A percentile compares a stretch with the other conserved stretches of the same genome.
Evolutionary conservation across 2,113 vertebrate species (phyloP).

Genomic region (Callocephalon fimbriatum): DNA sequence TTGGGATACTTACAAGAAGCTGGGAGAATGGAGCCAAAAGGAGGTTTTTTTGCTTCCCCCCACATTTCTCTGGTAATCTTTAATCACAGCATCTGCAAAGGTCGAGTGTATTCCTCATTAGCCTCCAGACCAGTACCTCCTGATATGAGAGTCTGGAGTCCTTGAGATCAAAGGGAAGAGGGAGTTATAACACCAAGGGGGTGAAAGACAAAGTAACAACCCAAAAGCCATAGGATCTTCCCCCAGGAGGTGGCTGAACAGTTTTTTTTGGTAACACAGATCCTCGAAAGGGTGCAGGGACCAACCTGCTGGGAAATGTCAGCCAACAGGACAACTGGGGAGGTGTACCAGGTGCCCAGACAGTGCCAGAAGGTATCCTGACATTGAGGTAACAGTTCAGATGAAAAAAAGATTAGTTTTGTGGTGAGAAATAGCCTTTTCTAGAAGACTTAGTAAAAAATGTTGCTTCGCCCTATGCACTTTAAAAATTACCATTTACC

Average conservation of each 20-base stretch:
- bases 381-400: not conserved
- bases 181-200: not conserved
- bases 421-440: not conserved
- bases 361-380: not conserved
- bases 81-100: constrained; percentile 5
- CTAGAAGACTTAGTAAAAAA: not conserved
- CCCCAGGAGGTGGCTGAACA: not conserved
- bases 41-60: not conserved
- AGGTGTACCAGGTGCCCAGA: not conserved
- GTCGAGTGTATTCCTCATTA: constrained; percentile 35
- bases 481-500: not conserved
- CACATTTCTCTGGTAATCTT: not conserved
- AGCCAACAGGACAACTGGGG: not conserved
- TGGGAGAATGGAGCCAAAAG: not conserved
- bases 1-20: not conserved
- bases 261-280: not conserved
- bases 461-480: not conserved
- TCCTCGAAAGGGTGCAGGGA: not conserved
- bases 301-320: not conserved
- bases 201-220: not conserved
- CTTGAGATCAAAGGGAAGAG: not conserved
- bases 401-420: not conserved
- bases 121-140: not conserved
- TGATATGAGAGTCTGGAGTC: not conserved
- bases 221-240: not conserved